Base-by-base conservation (phyloP, 2,888 invertebrate species). In the Agrenia bidenticulata region DNA sequence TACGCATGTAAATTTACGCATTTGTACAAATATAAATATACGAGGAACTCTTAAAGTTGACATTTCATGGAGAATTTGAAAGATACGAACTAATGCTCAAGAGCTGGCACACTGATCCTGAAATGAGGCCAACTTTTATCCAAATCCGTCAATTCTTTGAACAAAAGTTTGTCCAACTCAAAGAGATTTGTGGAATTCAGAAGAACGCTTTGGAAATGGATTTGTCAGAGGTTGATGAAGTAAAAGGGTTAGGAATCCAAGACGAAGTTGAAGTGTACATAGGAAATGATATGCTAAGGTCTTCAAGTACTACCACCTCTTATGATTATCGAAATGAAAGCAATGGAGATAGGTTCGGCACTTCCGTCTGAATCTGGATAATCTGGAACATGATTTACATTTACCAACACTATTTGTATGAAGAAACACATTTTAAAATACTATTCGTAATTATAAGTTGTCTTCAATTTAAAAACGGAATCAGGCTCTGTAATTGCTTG, bases 1-100 rank as follows among this genome's bases (percentile, higher is more conserved):
- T 67, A 58, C n/a, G n/a, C n/a, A n/a, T n/a, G n/a, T n/a, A n/a
- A n/a, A n/a, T n/a, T n/a, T n/a, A n/a, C n/a, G n/a, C n/a, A n/a
- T n/a, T n/a, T n/a, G n/a, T n/a, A n/a, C n/a, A n/a, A n/a, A n/a
- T n/a, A n/a, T n/a, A n/a, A n/a, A n/a, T n/a, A n/a, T n/a, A n/a
- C n/a, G n/a, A n/a, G n/a, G n/a, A n/a, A n/a, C n/a, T n/a, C n/a
- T n/a, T 37, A 26, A 45, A 26, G 17, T 26, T 62, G 54, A 5
- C 4, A 13, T 49, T 13, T 58, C 19, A 19, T 26, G 19, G 2
- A 19, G 24, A 5, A 32, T 21, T 11, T 61, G 7, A 5, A 5
- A 70, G 70, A 7, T 71, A 71, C 39, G 24, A 58, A 1, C 37
- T 71, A 32, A 67, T 71, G 68, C 53, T 71, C 1, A 53, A 53